Conservation (phyloP, 2,888 invertebrate species). For the Isotomurus palustris region DNA sequence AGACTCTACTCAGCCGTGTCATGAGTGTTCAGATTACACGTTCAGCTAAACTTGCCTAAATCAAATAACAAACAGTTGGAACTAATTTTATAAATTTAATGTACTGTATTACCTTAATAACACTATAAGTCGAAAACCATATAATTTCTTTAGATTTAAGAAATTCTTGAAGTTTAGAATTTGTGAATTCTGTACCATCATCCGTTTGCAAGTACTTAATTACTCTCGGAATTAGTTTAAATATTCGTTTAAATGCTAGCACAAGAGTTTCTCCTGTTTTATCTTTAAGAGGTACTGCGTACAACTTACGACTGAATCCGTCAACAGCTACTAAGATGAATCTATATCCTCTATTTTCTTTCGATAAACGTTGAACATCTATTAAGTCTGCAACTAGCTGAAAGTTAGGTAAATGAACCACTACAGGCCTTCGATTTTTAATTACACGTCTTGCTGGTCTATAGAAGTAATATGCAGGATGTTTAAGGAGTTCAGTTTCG, state of each 20-base stretch:
- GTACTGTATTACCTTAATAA: too few species aligned
- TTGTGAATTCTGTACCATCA: neutral
- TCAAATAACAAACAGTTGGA: too few species aligned
- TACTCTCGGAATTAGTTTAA: neutral
- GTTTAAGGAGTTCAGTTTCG: slow-evolving; percentile 1
- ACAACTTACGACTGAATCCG: neutral
- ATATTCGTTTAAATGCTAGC: slow-evolving; percentile 4
- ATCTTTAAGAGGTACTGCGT: neutral
- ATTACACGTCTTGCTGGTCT: neutral
- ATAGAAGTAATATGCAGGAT: slow-evolving; percentile 6
- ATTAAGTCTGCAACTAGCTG: slow-evolving; percentile 6
- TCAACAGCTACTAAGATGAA: slow-evolving; percentile 2
- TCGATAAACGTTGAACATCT: neutral
- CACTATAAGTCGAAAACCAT: neutral
- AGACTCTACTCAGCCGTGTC: slow-evolving; percentile 2
- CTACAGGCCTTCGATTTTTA: neutral
- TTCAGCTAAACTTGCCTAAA: neutral
- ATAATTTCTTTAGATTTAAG: slow-evolving; percentile 1
- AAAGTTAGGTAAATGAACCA: slow-evolving; percentile 4
- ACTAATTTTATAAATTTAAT: too few species aligned
- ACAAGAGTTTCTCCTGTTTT: neutral
- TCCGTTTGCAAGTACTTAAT: neutral
- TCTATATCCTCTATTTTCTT: neutral
- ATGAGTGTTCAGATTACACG: slow-evolving; percentile 1
- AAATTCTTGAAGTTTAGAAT: neutral